Conservation (phyloP, 2,113 vertebrate genomes). For the Lophotis ruficrista region DNA sequence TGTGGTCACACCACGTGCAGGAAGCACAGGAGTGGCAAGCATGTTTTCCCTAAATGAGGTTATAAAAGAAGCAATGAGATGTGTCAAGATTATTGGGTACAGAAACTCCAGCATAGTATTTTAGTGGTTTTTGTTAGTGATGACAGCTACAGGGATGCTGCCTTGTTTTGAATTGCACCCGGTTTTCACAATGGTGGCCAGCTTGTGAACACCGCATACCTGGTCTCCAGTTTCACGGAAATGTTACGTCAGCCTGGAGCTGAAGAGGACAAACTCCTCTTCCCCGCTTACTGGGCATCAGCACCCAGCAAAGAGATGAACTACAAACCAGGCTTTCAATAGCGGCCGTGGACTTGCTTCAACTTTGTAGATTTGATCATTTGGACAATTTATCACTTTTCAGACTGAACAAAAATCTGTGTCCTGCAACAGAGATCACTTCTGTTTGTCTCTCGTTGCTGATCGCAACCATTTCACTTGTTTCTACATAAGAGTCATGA, state of each 20-base stretch:
- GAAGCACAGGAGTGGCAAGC: background rate
- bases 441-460: background rate
- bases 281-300: background rate
- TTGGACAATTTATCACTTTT: background rate
- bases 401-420: background rate
- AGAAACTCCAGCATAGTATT: background rate
- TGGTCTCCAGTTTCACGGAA: background rate
- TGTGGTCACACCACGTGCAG: background rate
- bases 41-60: background rate
- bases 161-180: background rate
- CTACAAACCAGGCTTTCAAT: background rate
- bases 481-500: background rate
- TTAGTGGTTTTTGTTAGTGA: background rate
- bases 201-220: background rate
- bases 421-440: background rate
- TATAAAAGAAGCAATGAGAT: background rate
- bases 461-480: background rate
- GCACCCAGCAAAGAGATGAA: background rate
- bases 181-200: background rate
- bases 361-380: background rate
- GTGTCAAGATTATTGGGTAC: background rate
- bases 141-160: background rate
- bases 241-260: rapidly evolving
- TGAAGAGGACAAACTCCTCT: background rate
- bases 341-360: rapidly evolving